Evolutionary conservation across 2,888 invertebrate genomes (phyloP).

Genomic region (Rotaria socialis): DNA sequence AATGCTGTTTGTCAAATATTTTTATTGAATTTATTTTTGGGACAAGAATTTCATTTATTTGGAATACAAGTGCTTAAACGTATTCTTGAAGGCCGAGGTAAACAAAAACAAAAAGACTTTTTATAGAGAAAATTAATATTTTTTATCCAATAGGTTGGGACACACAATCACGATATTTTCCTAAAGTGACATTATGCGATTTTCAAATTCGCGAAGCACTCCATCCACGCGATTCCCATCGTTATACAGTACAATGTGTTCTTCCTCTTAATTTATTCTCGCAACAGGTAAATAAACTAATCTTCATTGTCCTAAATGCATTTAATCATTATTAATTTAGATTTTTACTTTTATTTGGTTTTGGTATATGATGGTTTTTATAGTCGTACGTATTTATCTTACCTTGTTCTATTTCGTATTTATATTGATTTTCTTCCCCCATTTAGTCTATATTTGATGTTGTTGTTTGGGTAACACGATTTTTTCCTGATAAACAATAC

Average conservation of each 20-base stretch:
- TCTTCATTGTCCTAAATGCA: background rate
- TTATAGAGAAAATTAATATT: background rate
- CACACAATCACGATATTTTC: slow-evolving; percentile 40
- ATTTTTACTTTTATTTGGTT: slow-evolving; percentile 47
- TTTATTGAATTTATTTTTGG: slow-evolving; percentile 44
- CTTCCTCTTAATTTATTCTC: slow-evolving; percentile 47
- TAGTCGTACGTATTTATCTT: background rate
- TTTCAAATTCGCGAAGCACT: slow-evolving; percentile 45
- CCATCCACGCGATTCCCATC: slow-evolving; percentile 46
- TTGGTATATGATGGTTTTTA: slow-evolving; percentile 45
- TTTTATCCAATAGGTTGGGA: background rate
- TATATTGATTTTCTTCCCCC: background rate
- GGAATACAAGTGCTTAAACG: slow-evolving; percentile 42
- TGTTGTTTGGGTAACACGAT: slow-evolving; percentile 44
- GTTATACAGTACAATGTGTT: slow-evolving; percentile 48
- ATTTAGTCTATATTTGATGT: slow-evolving; percentile 42
- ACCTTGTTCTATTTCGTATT: too few relatives aligned
- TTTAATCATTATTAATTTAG: background rate
- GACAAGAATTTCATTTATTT: slow-evolving; percentile 46
- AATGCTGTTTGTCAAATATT: slow-evolving; percentile 46
- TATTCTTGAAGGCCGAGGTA: slow-evolving; percentile 46
- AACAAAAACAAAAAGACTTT: background rate
- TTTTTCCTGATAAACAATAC: slow-evolving; percentile 46
- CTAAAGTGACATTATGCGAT: slow-evolving; percentile 46
- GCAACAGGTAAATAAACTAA: slow-evolving; percentile 44